Conservation (phyloP, 2,113 vertebrate species). For the Neoarius graeffei region DNA sequence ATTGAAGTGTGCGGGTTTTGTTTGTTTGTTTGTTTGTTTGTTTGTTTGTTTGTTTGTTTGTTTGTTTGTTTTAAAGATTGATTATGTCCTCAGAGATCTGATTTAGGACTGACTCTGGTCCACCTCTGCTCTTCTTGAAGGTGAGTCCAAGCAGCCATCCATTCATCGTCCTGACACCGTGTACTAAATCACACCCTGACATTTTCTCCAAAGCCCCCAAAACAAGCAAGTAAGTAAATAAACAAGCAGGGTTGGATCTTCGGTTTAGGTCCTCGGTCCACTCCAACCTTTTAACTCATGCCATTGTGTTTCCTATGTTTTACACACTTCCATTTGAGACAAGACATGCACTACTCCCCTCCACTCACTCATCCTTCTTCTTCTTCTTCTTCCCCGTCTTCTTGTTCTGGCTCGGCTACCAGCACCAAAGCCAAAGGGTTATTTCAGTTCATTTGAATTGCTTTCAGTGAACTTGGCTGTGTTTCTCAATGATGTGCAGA, state of each 20-base stretch:
- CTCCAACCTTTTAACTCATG: background rate
- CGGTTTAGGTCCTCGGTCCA: background rate
- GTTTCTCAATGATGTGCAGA: constrained; percentile 12
- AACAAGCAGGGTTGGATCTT: background rate
- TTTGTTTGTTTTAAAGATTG: background rate
- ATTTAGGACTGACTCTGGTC: background rate
- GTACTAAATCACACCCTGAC: constrained; percentile 2
- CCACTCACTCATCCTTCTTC: background rate
- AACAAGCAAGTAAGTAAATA: background rate
- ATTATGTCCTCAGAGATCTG: background rate
- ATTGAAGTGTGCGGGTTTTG: background rate
- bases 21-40: too few species aligned
- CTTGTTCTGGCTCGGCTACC: constrained; percentile 1
- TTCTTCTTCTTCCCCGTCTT: background rate
- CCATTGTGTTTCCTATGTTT: background rate
- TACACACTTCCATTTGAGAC: background rate
- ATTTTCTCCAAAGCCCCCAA: background rate
- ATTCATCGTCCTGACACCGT: constrained; percentile 21
- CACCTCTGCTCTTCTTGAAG: background rate
- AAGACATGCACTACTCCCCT: background rate
- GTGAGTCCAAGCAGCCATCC: background rate
- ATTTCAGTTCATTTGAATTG: constrained; percentile 21
- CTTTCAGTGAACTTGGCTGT: constrained; percentile 10
- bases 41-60: too few species aligned
- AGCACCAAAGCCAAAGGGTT: constrained; percentile 21